Evolutionary conservation across 2,113 vertebrate species (phyloP).

Genomic region (Zapus hudsonius): DNA sequence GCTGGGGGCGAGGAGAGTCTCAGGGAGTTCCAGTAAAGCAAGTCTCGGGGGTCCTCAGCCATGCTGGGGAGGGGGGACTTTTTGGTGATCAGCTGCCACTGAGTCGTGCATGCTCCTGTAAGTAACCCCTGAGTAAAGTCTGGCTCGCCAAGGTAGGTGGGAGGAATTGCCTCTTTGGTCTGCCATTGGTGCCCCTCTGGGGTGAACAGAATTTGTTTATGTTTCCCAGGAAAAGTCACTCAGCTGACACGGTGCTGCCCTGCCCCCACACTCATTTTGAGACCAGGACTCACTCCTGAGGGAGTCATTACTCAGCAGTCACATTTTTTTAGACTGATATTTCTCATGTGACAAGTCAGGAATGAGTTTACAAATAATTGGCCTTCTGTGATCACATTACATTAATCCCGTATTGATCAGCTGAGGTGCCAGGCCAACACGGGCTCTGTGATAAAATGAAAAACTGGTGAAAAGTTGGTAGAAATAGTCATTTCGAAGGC

Average conservation of each 20-base stretch:
- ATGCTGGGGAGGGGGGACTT: background rate
- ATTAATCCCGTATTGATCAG: fast-evolving
- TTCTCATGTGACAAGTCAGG: background rate
- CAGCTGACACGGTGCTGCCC: fast-evolving
- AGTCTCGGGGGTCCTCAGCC: background rate
- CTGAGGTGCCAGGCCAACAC: no score
- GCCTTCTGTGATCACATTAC: fast-evolving
- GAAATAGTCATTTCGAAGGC: background rate
- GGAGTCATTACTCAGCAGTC: background rate
- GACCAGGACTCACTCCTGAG: background rate
- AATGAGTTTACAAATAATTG: background rate
- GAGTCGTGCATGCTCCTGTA: background rate
- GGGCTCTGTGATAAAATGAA: background rate
- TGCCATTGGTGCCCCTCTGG: background rate
- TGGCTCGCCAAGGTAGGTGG: background rate
- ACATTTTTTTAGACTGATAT: fast-evolving
- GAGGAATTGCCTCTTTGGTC: background rate
- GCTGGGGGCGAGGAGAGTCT: background rate
- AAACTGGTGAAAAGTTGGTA: background rate
- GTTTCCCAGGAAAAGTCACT: background rate
- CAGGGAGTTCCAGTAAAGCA: background rate
- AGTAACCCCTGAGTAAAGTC: background rate
- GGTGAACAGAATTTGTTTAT: background rate
- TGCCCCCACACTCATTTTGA: fast-evolving
- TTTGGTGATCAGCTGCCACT: background rate